Evolutionary conservation across 2,888 invertebrate species (phyloP).

Genomic region (Apamea sordens): DNA sequence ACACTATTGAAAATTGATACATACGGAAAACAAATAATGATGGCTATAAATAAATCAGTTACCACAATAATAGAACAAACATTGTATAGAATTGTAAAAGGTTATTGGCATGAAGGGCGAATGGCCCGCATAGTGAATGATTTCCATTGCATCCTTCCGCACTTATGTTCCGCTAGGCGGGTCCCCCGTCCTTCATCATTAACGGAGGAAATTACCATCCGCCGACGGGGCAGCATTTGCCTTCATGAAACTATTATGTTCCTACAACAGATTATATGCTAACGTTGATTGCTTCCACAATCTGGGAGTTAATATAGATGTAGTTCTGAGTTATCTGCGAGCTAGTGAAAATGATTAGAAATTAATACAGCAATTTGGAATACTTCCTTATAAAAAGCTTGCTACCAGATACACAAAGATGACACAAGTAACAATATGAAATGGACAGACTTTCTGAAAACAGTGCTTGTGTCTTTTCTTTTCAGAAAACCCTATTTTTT

Average conservation of each 20-base stretch:
- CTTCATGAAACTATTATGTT: slow-evolving; percentile 58
- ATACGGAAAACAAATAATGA: slow-evolving; percentile 10
- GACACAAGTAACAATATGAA: background rate
- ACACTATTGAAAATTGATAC: slow-evolving; percentile 2
- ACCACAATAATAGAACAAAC: slow-evolving; percentile 5
- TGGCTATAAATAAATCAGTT: slow-evolving; percentile 4
- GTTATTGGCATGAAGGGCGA: slow-evolving; percentile 50
- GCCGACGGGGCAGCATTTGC: slow-evolving; percentile 63
- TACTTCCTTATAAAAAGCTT: background rate
- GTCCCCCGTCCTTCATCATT: slow-evolving; percentile 73
- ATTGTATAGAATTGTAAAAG: slow-evolving; percentile 8
- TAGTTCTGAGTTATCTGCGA: background rate
- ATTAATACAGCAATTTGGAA: background rate
- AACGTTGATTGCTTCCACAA: slow-evolving; percentile 22
- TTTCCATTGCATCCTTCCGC: slow-evolving; percentile 65
- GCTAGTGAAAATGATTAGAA: background rate
- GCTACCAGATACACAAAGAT: background rate
- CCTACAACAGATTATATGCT: slow-evolving; percentile 25
- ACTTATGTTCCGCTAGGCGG: slow-evolving; percentile 65
- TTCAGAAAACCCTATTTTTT: background rate
- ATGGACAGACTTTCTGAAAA: background rate
- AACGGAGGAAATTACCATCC: slow-evolving; percentile 77
- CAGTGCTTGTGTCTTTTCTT: background rate
- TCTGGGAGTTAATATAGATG: background rate
- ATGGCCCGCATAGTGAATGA: slow-evolving; percentile 57